Evolutionary conservation across 2,888 invertebrate genomes (phyloP).

Genomic region (Eupithecia pulchellata): DNA sequence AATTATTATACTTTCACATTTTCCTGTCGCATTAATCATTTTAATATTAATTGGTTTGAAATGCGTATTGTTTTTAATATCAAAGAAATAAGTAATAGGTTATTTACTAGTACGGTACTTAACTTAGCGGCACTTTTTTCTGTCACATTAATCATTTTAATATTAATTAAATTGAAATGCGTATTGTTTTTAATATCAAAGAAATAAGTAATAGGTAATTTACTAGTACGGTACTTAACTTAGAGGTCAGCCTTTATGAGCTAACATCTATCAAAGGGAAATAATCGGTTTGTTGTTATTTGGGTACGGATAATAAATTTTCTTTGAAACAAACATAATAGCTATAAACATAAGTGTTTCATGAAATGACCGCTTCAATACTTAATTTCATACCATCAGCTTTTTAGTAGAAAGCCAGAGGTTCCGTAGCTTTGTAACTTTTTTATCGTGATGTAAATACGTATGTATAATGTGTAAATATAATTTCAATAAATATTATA

Average conservation of each 20-base stretch:
- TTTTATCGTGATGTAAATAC: no score
- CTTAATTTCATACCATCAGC: conserved; percentile 28
- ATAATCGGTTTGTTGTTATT: conserved; percentile 47
- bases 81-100: background rate
- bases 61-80: background rate
- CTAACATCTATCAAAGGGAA: conserved; percentile 39
- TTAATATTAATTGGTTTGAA: no score
- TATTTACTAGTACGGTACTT: background rate
- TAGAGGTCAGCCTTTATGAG: conserved; percentile 17
- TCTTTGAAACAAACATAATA: conserved; percentile 57
- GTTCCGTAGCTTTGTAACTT: conserved; percentile 26
- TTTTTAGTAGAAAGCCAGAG: background rate
- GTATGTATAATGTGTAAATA: no score
- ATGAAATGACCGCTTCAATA: conserved; percentile 61
- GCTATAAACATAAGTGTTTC: conserved; percentile 53
- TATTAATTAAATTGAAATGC: background rate
- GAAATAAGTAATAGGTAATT: background rate
- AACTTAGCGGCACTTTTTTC: background rate
- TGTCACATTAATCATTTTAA: background rate
- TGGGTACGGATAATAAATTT: conserved; percentile 54
- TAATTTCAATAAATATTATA: no score
- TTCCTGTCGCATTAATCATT: background rate
- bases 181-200: background rate
- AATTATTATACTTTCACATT: no score
- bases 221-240: background rate